phyloP scores from a whole-genome alignment of 1,140 invertebrate species.

The Drosophila nasuta region DNA sequence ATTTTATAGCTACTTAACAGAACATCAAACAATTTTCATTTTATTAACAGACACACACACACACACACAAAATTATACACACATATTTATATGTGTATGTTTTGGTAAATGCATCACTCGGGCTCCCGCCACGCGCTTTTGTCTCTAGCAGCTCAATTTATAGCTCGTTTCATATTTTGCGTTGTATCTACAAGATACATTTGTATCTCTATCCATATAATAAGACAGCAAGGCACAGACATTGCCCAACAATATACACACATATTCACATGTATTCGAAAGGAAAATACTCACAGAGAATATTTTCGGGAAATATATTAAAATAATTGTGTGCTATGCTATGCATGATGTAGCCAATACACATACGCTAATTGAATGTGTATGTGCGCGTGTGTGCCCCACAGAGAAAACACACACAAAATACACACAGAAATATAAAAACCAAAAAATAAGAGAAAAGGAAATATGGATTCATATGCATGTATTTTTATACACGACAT shows the following conservation, averaged over 20 bases:
- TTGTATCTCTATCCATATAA: conserved; percentile 71
- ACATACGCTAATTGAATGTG: conserved; percentile 50
- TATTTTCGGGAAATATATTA: conserved; percentile 63
- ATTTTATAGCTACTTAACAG: conserved; percentile 82
- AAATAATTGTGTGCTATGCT: conserved; percentile 55
- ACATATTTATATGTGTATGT: conserved; percentile 4
- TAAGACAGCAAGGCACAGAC: conserved; percentile 49
- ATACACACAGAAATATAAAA: background rate
- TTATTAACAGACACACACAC: conserved; percentile 64
- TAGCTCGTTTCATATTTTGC: conserved; percentile 27
- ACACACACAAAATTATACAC: conserved; percentile 17
- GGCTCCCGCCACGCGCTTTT: conserved; percentile 42
- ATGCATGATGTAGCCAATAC: conserved; percentile 46
- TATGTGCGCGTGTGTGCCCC: conserved; percentile 46
- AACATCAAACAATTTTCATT: conserved; percentile 81
- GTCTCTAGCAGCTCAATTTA: conserved; percentile 65
- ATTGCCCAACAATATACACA: conserved; percentile 27
- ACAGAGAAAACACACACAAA: conserved; percentile 39
- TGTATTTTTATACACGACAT: conserved; percentile 72
- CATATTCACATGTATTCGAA: conserved; percentile 12
- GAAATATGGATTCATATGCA: conserved; percentile 59
- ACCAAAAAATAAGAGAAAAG: conserved; percentile 10
- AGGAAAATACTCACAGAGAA: conserved; percentile 37
- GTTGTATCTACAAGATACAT: conserved; percentile 63
- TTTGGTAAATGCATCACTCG: conserved; percentile 11